These are phyloP conservation scores for Pseudochirops cupreus DNA, from an alignment of 2,797 vertebrate genomes.

Conservation along the genomic window DNA sequence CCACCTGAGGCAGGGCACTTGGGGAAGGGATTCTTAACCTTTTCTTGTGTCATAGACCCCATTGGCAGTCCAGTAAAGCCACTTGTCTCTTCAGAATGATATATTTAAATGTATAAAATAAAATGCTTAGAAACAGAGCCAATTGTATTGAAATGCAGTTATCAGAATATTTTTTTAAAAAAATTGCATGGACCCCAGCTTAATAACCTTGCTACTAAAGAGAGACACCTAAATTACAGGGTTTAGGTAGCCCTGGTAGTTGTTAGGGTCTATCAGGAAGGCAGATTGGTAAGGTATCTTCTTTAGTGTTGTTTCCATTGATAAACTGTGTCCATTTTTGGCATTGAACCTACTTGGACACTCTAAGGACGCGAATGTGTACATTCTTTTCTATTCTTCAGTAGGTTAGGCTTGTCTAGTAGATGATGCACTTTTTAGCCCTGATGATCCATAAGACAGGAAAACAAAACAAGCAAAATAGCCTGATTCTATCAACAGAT, in stretches of 20 bases:
- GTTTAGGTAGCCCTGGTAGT: background rate
- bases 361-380: background rate
- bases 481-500: no score
- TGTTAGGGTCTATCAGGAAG: background rate
- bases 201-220: background rate
- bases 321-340: background rate
- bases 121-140: background rate
- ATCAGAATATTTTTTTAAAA: background rate
- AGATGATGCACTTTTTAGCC: no score
- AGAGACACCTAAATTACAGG: background rate
- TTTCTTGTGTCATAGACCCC: background rate
- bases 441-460: no score
- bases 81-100: background rate
- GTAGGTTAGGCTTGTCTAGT: background rate
- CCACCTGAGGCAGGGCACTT: slow-evolving; percentile 29
- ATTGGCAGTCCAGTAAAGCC: background rate
- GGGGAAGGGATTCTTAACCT: background rate
- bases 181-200: background rate
- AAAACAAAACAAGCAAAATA: no score
- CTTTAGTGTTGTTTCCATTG: background rate
- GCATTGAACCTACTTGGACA: background rate
- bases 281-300: background rate
- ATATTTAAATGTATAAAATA: background rate
- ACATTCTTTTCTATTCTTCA: background rate
- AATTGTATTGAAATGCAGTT: background rate